Evolutionary conservation across 1,140 invertebrate species (phyloP), one percentile per base, ranked within the genome.

Genomic region (Drosophila arawakana): DNA sequence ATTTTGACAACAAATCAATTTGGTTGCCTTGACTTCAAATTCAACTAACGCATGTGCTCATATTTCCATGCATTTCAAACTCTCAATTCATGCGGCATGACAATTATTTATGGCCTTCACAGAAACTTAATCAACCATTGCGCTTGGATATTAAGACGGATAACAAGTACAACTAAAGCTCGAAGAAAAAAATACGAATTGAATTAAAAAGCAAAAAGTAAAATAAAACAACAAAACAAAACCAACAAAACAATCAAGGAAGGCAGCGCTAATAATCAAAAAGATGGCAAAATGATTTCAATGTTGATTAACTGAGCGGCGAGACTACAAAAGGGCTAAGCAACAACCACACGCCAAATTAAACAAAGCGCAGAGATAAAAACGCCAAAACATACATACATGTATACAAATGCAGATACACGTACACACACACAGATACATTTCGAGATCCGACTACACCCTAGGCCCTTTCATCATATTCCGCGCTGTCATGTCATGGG

Each of bases 241-340:
- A 30, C 41, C 11, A 62, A 43, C 49, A 65, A 75, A 82, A 67
- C 61, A 76, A 82, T 83, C 81, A 76, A 73, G 52, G 58, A 41
- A 62, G 50, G 65, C 73, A 73, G 71, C 44, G 71, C 76, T 78
- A 88, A 88, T 82, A 88, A 85, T 79, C 76, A 88, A 82, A 88
- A 85, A 76, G 72, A 88, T 82, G 76, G 82, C 82, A 85, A 85
- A 86, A 85, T 88, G 79, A 85, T 88, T 88, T 85, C 72, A 76
- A 85, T 88, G 83, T 82, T 85, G 83, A 88, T 88, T 88, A 88
- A 85, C 80, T 73, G 76, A 76, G 80, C 83, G 82, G 82, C 82
- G 65, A 52, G 65, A 85, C 82, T 88, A 85, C 81, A 85, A 85
- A 85, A 85, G 81, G 79, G 82, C 60, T 71, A 86, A 77, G 63